These are phyloP conservation scores for Leptonema lineaticorne DNA, from an alignment of 1,140 invertebrate species.

Conservation along the genomic window DNA sequence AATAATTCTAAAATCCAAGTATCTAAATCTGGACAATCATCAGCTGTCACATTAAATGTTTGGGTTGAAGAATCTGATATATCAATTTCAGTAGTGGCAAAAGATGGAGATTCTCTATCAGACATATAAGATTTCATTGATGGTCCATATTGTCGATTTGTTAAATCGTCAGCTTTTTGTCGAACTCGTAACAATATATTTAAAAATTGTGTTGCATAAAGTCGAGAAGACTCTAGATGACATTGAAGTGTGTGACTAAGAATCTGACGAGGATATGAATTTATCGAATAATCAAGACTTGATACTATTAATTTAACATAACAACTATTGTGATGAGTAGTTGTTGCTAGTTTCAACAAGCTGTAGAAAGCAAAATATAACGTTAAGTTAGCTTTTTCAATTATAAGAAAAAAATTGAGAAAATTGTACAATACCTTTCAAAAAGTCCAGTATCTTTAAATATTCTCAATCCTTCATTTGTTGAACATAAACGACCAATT, in stretches of 20 bases:
- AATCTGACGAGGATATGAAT: constrained; percentile 72
- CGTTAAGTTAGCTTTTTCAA: background rate
- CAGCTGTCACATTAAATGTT: background rate
- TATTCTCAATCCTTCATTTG: constrained; percentile 68
- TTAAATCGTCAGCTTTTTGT: constrained; percentile 54
- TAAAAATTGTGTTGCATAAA: constrained; percentile 90
- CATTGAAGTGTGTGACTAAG: constrained; percentile 68
- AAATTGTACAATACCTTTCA: constrained; percentile 60
- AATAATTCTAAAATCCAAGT: constrained; percentile 83
- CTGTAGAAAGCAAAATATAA: constrained; percentile 54
- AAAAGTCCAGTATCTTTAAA: constrained; percentile 79
- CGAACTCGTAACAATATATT: constrained; percentile 78
- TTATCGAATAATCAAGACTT: constrained; percentile 79
- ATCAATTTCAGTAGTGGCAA: background rate
- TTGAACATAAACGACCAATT: constrained; percentile 81
- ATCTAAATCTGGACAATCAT: constrained; percentile 58
- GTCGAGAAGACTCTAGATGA: constrained; percentile 69
- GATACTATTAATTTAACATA: constrained; percentile 92
- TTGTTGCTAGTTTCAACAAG: constrained; percentile 75
- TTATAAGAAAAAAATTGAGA: background rate
- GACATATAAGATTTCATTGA: background rate
- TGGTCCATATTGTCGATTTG: constrained; percentile 44
- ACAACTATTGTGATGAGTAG: constrained; percentile 83
- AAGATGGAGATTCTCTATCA: constrained; percentile 17
- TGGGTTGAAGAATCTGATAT: background rate